Evolutionary conservation across 2,797 vertebrate species (phyloP), one percentile per base, ranked within the genome.

Genomic region (Momotus momota): DNA sequence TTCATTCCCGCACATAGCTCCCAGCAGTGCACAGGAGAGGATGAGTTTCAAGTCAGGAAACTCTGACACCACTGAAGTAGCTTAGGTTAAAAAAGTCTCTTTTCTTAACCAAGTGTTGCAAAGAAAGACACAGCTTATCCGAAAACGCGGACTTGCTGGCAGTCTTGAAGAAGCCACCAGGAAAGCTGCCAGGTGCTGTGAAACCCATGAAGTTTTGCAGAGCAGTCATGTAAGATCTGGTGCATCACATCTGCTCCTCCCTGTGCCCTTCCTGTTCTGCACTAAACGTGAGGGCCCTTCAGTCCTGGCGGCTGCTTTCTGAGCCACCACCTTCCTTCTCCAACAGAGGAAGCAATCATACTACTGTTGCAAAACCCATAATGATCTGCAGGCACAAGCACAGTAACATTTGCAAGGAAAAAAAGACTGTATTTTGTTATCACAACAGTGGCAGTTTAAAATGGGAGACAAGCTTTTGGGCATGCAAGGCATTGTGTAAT

Each of bases 41-140:
- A 46, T 0, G 0, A 40, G 49, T 4, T 29, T 18, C 10, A 21
- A 12, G 16, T 31, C 48, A 40, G 52, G 48, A 60, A 81, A 31
- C 13, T 19, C 43, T 49, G 55, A 57, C 5, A 29, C 14, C 19
- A 9, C 67, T 31, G 19, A 35, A 85, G 10, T 4, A 12, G 23
- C 18, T 85, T 46, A 29, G 5, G 10, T 41, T 75, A 3, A 35
- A 54, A 4, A n/a, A 46, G 16, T 64, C 8, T 55, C 1, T 14
- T 33, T 52, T 69, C 40, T 43, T 26, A 81, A 57, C 13, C 11
- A 29, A 14, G 6, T 6, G 4, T 12, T 70, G 69, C 29, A 26
- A 83, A 90, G 75, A 77, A 78, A 58, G 71, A 21, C 0, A 0
- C 29, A 48, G 33, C 20, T 58, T 49, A 58, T 35, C 40, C 62